Base-by-base conservation (phyloP, 2,797 vertebrate genomes). In the Hyperoplus immaculatus region DNA sequence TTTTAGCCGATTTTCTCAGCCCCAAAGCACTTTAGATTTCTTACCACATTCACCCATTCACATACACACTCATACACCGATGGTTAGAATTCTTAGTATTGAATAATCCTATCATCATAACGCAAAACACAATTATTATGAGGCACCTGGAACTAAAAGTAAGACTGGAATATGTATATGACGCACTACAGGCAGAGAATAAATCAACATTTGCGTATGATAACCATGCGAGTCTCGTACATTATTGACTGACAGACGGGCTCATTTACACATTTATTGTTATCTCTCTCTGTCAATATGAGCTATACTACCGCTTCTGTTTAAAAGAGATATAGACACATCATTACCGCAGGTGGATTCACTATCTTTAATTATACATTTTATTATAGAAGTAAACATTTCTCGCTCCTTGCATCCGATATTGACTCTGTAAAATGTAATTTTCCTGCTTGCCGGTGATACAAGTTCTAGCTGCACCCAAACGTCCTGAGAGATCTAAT, bases 251-350 rank as follows among this genome's bases (percentile, higher is more conserved):
- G 4, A 15, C 72, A 11, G 56, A 58, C 15, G 3, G 62, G 41
- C n/a, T 65, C 45, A 58, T 66, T 49, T 41, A 41, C 51, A 64
- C 42, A 15, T 13, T 41, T 18, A 53, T 75, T 18, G 29, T 18
- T 29, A 6, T 49, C 49, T 55, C 18, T 61, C 38, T 11, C n/a
- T 21, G 38, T 61, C n/a, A 64, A 41, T 63, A 57, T 12, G 38
- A 13, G 38, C 29, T 36, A 21, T 46, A 29, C 11, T 8, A 45
- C n/a, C 1, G 4, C 5, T 45, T 15, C 36, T 29, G 10, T 11
- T 61, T 57, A 57, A 57, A 57, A 39, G 14, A 7, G 2, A 57
- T 1, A 39, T 15, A 38, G 29, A 58, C 8, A 41, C 8, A 58
- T 41, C 18, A 41, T 41, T 58, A 51, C 18, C 51, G 14, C n/a